Evolutionary conservation across 2,797 vertebrate genomes (phyloP).

Genomic region (Eulemur mongoz): DNA sequence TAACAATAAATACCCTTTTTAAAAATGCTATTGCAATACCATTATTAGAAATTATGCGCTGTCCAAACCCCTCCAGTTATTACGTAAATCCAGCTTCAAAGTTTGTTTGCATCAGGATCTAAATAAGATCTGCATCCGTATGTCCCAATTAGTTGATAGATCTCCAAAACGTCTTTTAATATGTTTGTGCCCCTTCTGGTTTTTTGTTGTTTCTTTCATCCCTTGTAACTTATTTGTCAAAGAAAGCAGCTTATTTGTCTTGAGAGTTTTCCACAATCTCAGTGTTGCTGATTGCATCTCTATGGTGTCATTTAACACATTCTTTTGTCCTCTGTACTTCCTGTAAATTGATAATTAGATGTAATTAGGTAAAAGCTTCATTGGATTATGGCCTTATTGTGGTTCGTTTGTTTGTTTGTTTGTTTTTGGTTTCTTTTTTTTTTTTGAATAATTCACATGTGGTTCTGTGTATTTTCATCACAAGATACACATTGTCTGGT

Average conservation of each 20-base stretch:
- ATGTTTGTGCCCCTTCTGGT: neutral
- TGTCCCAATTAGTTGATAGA: neutral
- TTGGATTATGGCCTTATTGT: neutral
- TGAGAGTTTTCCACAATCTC: neutral
- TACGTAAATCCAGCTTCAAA: neutral
- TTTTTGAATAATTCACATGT: neutral
- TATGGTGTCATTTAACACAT: neutral
- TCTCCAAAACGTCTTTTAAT: neutral
- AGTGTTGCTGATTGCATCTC: neutral
- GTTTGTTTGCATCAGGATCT: neutral
- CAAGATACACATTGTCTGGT: neutral
- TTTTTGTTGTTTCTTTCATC: neutral
- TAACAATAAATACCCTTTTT: neutral
- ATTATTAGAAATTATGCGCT: neutral
- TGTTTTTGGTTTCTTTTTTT: neutral
- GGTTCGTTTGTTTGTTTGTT: neutral
- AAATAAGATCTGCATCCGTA: neutral
- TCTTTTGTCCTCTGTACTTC: neutral
- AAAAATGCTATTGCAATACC: neutral
- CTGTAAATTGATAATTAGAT: neutral
- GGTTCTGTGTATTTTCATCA: neutral
- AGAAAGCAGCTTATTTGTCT: neutral
- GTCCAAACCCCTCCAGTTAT: neutral
- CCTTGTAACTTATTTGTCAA: neutral
- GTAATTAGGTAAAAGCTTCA: neutral